A percentile compares a stretch with the other conserved stretches of the same genome.
phyloP scores from a whole-genome alignment of 2,888 invertebrate species.

The Cremastinae sp. region DNA sequence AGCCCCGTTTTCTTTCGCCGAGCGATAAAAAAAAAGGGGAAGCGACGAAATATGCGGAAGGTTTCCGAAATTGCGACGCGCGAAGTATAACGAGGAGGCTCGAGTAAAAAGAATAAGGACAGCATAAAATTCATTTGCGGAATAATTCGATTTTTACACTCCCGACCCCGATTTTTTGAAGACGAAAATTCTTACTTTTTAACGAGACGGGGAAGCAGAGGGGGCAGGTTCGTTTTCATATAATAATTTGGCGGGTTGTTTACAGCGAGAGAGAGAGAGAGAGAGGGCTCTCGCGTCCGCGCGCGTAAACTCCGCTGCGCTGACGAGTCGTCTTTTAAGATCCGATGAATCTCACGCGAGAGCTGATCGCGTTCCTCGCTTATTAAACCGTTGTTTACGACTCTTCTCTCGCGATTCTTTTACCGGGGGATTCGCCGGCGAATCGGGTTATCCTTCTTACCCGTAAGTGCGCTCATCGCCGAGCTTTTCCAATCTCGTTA shows the following conservation, averaged over 20 bases:
- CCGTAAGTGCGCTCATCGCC: slow-evolving; percentile 50
- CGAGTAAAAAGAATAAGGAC: too few relatives aligned
- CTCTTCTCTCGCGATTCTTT: slow-evolving; percentile 29
- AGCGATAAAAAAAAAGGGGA: too few relatives aligned
- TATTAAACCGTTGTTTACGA: slow-evolving; percentile 61
- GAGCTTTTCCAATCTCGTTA: slow-evolving; percentile 64
- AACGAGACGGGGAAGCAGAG: slow-evolving; percentile 10
- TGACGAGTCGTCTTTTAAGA: too few relatives aligned
- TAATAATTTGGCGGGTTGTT: slow-evolving; percentile 5
- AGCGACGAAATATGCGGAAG: too few relatives aligned
- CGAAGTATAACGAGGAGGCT: too few relatives aligned
- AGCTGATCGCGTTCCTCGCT: slow-evolving; percentile 51
- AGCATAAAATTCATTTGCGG: slow-evolving; percentile 5
- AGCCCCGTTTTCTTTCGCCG: too few relatives aligned
- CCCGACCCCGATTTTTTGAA: not conserved
- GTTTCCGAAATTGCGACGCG: too few relatives aligned
- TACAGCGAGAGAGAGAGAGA: not conserved
- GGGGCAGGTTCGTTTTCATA: slow-evolving; percentile 41
- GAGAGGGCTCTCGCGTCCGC: not conserved
- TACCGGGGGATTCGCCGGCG: slow-evolving; percentile 32
- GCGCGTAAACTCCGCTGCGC: too few relatives aligned
- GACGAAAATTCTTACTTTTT: slow-evolving; percentile 11
- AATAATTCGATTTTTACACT: slow-evolving; percentile 19
- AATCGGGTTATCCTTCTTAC: slow-evolving; percentile 31
- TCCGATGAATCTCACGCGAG: slow-evolving; percentile 25